phyloP scores from a whole-genome alignment of 1,140 invertebrate species.

The Streblospio benedicti region DNA sequence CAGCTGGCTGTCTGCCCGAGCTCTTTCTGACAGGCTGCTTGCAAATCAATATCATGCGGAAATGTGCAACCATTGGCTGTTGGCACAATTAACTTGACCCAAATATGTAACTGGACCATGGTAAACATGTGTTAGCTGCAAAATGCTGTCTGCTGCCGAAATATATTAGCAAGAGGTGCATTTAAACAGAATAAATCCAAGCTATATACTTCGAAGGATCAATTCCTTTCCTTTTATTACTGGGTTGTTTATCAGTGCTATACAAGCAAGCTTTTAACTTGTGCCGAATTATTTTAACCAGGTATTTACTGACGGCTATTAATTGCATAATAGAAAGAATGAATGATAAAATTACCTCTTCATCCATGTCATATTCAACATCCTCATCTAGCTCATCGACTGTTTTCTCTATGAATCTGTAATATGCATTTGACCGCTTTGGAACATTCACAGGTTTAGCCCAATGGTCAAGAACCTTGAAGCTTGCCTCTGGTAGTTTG shows the following conservation, averaged over 20 bases:
- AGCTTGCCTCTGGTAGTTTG: constrained; percentile 70
- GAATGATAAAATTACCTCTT: constrained; percentile 55
- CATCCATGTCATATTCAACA: constrained; percentile 95
- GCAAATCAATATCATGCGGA: not conserved
- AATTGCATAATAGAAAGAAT: constrained; percentile 1
- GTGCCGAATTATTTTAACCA: not conserved
- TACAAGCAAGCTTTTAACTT: not conserved
- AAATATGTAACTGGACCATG: no score
- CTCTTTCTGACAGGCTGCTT: not conserved
- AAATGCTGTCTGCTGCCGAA: no score
- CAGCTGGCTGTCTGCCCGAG: no score
- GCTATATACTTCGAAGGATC: no score
- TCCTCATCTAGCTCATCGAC: constrained; percentile 86
- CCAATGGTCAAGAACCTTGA: constrained; percentile 68
- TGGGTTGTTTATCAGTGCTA: not conserved
- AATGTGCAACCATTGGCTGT: constrained; percentile 1
- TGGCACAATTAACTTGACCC: not conserved
- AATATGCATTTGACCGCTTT: constrained; percentile 66
- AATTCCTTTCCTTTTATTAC: no score
- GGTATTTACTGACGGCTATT: not conserved
- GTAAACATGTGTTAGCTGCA: no score
- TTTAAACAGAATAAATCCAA: no score
- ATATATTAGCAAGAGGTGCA: no score
- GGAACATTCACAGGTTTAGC: constrained; percentile 67
- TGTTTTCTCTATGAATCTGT: constrained; percentile 85